Base-by-base conservation (phyloP, 2,797 vertebrate species). In the Amblyraja radiata region DNA sequence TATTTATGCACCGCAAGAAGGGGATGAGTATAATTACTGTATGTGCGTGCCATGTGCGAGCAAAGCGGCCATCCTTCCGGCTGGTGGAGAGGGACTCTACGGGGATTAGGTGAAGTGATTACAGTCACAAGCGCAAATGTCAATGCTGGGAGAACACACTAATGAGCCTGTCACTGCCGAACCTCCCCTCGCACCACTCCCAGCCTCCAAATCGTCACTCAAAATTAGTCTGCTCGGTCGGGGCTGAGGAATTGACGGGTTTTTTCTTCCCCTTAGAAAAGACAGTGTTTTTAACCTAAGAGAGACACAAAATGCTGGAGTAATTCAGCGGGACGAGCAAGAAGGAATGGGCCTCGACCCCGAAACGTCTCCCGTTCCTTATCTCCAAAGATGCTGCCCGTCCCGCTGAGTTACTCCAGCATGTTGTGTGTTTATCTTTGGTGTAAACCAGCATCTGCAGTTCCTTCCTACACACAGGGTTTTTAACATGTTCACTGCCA, bases 1-100 rank as follows among this genome's bases (percentile, higher is more conserved):
- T 97, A 97, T 97, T 96, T 97, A 97, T 97, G 96, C 96, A 96
- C 96, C 96, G 96, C 96, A 97, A 97, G 46, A 97, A 97, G 96
- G 96, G 95, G 96, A 97, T 97, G 96, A 96, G 96, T 96, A 96
- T 97, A 97, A 97, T 97, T 96, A 46, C 46, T 46, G 46, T 46
- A 96, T 96, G 96, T 97, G 96, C 96, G 95, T 96, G 96, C 96
- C 96, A 97, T 97, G 97, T 97, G 97, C 95, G 97, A 96, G 95
- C 95, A 95, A 97, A 96, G 96, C 96, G 96, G 96, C 96, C 96
- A 96, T 96, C 96, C 96, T 96, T 96, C 93, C 93, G 95, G 95
- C 95, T 96, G 95, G 86, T 94, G 46, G 95, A 95, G 96, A 96
- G 94, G 93, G 95, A 95, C 95, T 96, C 96, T 96, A 95, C 95